Percentiles rank a stretch among this genome's conserved stretches.
Conservation (phyloP, 2,888 invertebrate species). For the Cenopis cana region DNA sequence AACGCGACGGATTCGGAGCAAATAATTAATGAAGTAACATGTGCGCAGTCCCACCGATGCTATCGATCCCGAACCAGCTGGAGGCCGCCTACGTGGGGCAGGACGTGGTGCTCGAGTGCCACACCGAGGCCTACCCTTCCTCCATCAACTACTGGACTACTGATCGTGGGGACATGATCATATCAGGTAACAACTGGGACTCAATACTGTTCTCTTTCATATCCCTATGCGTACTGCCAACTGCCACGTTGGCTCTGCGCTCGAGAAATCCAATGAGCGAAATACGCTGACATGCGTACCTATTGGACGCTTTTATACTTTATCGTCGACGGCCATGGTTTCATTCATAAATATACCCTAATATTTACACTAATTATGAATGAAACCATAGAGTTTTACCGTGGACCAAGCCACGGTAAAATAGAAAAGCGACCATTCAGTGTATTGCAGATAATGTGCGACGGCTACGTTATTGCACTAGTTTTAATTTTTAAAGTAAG, state of each 20-base stretch:
- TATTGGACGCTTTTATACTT: too few species aligned
- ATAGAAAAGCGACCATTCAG: too few species aligned
- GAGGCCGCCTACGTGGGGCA: conserved; percentile 96
- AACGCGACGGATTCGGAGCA: conserved; percentile 19
- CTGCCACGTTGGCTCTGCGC: neutral
- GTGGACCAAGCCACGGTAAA: too few species aligned
- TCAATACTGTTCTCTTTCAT: neutral
- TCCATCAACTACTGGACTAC: conserved; percentile 98
- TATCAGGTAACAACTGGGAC: conserved; percentile 88
- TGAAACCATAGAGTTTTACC: too few species aligned
- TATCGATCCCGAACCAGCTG: conserved; percentile 96
- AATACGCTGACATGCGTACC: neutral
- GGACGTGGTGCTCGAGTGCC: conserved; percentile 94
- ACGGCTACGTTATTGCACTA: too few species aligned
- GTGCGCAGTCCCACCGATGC: conserved; percentile 94
- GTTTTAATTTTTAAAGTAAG: too few species aligned
- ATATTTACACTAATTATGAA: too few species aligned
- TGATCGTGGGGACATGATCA: conserved; percentile 95
- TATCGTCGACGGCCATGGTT: too few species aligned
- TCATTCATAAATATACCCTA: too few species aligned
- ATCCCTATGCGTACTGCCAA: neutral
- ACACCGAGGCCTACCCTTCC: conserved; percentile 96
- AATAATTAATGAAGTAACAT: conserved; percentile 45
- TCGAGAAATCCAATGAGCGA: neutral
- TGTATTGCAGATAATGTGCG: too few species aligned